A percentile compares a stretch with the other conserved stretches of the same genome.
phyloP scores from a whole-genome alignment of 2,888 invertebrate species.

The Chirona hameri region DNA sequence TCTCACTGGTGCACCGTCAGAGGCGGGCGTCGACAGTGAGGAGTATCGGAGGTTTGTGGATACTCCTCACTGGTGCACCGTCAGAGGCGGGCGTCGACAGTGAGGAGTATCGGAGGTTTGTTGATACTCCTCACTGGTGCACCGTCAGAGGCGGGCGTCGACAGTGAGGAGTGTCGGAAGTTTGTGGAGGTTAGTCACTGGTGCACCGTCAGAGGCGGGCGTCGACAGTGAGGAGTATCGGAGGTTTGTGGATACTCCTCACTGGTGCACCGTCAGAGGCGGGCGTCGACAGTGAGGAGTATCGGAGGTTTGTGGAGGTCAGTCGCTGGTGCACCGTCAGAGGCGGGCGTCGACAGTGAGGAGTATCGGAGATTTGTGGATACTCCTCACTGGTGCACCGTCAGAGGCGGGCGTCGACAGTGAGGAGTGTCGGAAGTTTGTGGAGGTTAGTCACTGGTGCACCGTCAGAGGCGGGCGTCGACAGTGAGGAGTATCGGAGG shows the following conservation, averaged over 20 bases:
- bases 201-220: conserved; percentile 71
- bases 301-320: conserved; percentile 61
- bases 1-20: too few relatives aligned
- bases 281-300: conserved; percentile 65
- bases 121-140: too few relatives aligned
- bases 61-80: too few relatives aligned
- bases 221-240: conserved; percentile 65
- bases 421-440: conserved; percentile 63
- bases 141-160: conserved; percentile 67
- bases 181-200: too few relatives aligned
- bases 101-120: conserved; percentile 63
- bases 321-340: too few relatives aligned
- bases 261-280: too few relatives aligned
- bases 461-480: conserved; percentile 67
- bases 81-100: conserved; percentile 67
- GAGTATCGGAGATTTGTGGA: conserved; percentile 64
- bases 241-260: conserved; percentile 61
- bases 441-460: too few relatives aligned
- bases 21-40: conserved; percentile 64
- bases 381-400: too few relatives aligned
- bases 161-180: conserved; percentile 63
- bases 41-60: conserved; percentile 64
- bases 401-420: conserved; percentile 67
- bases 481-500: conserved; percentile 63
- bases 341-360: conserved; percentile 64